A percentile compares a stretch with the other conserved stretches of the same genome.
Conservation (phyloP, 1,140 invertebrate genomes). For the Calliopsis andreniformis region DNA sequence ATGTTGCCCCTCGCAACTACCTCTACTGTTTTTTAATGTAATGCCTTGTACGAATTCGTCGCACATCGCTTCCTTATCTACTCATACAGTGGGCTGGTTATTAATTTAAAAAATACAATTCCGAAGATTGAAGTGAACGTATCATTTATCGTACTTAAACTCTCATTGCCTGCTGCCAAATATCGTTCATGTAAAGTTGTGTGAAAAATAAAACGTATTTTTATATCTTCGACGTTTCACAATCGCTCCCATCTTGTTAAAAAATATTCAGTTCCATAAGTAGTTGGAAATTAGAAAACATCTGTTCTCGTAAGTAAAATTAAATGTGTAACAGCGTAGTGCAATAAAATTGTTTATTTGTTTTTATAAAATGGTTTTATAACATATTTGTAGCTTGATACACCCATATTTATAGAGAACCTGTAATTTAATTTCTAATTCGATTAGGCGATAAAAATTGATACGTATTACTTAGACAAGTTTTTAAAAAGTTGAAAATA, state of each 20-base stretch:
- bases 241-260: background rate
- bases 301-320: no score
- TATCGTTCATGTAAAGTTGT: slow-evolving; percentile 52
- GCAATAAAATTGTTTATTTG: no score
- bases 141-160: slow-evolving; percentile 45
- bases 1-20: slow-evolving; percentile 21
- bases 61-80: background rate
- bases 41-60: slow-evolving; percentile 36
- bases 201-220: slow-evolving; percentile 63
- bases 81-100: background rate
- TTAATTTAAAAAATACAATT: background rate
- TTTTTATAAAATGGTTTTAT: no score
- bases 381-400: no score
- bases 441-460: no score
- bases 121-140: slow-evolving; percentile 15
- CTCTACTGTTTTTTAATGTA: slow-evolving; percentile 40
- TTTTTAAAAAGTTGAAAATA: no score
- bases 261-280: no score
- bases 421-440: no score
- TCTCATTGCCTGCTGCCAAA: slow-evolving; percentile 47
- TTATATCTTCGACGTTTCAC: slow-evolving; percentile 29
- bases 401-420: no score
- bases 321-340: no score
- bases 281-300: background rate
- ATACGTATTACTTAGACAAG: no score